Evolutionary conservation across 2,888 invertebrate genomes (phyloP), one percentile per base, ranked within the genome.

Genomic region (Diplolepis rosae): DNA sequence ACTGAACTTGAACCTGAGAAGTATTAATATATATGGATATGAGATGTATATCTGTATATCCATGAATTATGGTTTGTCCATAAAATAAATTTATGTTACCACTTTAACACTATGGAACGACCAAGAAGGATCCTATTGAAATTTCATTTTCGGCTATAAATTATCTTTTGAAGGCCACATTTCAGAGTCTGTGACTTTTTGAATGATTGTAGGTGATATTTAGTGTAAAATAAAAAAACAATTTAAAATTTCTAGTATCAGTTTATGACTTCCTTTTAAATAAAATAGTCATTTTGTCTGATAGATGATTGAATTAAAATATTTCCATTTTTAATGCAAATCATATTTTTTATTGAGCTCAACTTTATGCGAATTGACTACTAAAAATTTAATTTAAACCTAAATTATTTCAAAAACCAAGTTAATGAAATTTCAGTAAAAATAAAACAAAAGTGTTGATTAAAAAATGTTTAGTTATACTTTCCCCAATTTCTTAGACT

Each of bases 51-150:
- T 32, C 56, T 32, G 56, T 56, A 61, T 39, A 39, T 61, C 13
- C 27, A 61, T 61, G 39, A 61, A 61, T 39, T 61, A 61, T 61
- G 61, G 61, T 61, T 39, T 61, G 61, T 61, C 61, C 61, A 61
- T 61, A 61, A 61, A 61, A 61, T 61, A 61, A 61, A 61, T 61
- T 61, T 39, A 61, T 61, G 61, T 39, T 61, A 61, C 61, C 61
- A 61, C 61, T 61, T 50, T 35, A 61, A 35, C 61, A 61, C 61
- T 39, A 39, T 61, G 24, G 27, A 61, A 61, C 39, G 61, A 61
- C 56, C 35, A 56, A 56, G 18, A 56, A 22, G 35, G 56, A 35
- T 56, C 56, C 35, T 56, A 56, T 61, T 61, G 61, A 61, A 61
- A 61, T 61, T 61, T 61, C 24, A 39, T 61, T 61, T 61, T 61